Percentiles rank a stretch among this genome's conserved stretches.
Conservation (phyloP, 2,113 vertebrate genomes). For the Nesoenas mayeri region DNA sequence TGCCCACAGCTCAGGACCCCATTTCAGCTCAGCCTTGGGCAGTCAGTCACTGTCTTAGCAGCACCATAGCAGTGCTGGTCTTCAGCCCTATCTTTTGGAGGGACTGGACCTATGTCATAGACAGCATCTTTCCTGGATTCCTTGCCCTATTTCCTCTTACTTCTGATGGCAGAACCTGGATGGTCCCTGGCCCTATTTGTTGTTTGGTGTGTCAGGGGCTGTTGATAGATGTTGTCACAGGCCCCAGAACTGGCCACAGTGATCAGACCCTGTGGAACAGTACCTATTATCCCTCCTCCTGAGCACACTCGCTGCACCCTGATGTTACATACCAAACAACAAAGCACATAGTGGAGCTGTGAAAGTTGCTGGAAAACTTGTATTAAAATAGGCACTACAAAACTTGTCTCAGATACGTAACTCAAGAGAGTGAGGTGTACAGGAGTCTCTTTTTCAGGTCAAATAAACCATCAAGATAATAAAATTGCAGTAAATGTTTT, state of each 20-base stretch:
- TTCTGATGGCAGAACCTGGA: not conserved
- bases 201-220: not conserved
- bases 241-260: rapidly evolving
- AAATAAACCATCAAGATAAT: not conserved
- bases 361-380: not conserved
- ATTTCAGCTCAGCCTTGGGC: not conserved
- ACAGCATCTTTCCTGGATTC: not conserved
- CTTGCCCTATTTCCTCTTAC: not conserved
- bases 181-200: not conserved
- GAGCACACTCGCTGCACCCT: not conserved
- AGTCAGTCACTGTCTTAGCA: not conserved
- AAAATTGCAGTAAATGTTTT: not conserved
- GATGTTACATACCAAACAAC: not conserved
- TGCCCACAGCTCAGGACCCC: not conserved
- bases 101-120: not conserved
- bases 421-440: not conserved
- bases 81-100: not conserved
- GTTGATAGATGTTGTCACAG: not conserved
- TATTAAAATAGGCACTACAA: not conserved
- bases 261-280: not conserved
- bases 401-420: not conserved
- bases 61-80: not conserved
- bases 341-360: not conserved
- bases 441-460: not conserved
- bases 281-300: not conserved